Evolutionary conservation across 2,113 vertebrate species (phyloP), one percentile per base, ranked within the genome.

Genomic region (Phoxinus phoxinus): DNA sequence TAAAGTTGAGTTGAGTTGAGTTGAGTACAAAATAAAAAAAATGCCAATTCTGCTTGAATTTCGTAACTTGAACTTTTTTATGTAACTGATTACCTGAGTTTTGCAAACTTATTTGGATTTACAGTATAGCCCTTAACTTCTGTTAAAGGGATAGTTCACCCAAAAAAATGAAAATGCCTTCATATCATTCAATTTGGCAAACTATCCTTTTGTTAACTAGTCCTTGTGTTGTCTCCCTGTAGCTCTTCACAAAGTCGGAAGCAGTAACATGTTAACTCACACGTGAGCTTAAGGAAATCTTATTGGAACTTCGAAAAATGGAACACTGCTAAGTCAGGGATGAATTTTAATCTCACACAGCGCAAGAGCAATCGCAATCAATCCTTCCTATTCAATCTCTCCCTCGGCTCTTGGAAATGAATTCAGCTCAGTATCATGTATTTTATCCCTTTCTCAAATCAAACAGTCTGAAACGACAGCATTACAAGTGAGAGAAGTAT

Each of bases 341-440:
- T 48, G 15, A 75, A 37, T 56, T 37, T 74, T 44, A 30, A 78
- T 74, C 75, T 76, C n/a, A 25, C 30, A 21, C 63, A 21, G 10
- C 59, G 25, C 3, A 82, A 72, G 32, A 71, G 67, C 72, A 86
- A 82, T 82, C 81, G 67, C 72, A 86, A 82, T 82, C 81, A 77
- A 41, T 58, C 32, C 76, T 48, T 77, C 37, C 27, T n/a, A 59
- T 65, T 73, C 71, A 85, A 46, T 59, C 67, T 53, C 67, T 30
- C 63, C 46, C 21, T 81, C 3, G 30, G 32, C 81, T 46, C 44
- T 46, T 56, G 80, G 35, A 48, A 86, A 77, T 63, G 30, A 85
- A 75, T 84, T 87, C 86, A 41, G 53, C 37, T 69, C 48, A 6
- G 51, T 73, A 73, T 69, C 48, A 25, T 72, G 81, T 71, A 83